Evolutionary conservation across 2,113 vertebrate species (phyloP).

Genomic region (Coracopsis vasa): DNA sequence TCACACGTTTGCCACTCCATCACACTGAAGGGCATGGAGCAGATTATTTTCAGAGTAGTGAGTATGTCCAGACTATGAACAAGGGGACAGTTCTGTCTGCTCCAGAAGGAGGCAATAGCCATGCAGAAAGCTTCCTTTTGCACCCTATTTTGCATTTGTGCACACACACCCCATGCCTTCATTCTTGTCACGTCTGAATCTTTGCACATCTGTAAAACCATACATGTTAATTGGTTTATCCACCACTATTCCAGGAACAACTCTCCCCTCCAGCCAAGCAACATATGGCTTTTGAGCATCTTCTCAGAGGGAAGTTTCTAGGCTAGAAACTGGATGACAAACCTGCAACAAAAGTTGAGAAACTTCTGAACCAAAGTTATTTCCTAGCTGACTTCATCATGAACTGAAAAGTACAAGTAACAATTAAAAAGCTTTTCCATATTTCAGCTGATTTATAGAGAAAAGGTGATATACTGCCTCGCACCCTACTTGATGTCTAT

Average conservation of each 20-base stretch:
- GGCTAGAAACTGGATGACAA: neutral
- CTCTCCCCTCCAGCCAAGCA: neutral
- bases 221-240: neutral
- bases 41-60: neutral
- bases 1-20: fast-evolving
- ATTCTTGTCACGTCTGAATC: neutral
- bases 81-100: neutral
- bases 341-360: neutral
- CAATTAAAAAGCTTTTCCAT: neutral
- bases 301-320: neutral
- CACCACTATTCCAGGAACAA: neutral
- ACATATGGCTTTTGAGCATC: neutral
- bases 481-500: neutral
- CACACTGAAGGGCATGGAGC: neutral
- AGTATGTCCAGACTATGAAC: neutral
- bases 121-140: neutral
- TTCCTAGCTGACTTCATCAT: neutral
- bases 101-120: neutral
- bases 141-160: neutral
- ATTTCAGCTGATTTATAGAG: neutral
- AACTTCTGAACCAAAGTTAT: neutral
- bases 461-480: neutral
- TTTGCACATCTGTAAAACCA: neutral
- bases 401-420: neutral
- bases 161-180: neutral